A percentile compares a stretch with the other conserved stretches of the same genome.
These are phyloP conservation scores for Paramisgurnus dabryanus DNA, from an alignment of 2,113 vertebrate species.

Conservation along the genomic window DNA sequence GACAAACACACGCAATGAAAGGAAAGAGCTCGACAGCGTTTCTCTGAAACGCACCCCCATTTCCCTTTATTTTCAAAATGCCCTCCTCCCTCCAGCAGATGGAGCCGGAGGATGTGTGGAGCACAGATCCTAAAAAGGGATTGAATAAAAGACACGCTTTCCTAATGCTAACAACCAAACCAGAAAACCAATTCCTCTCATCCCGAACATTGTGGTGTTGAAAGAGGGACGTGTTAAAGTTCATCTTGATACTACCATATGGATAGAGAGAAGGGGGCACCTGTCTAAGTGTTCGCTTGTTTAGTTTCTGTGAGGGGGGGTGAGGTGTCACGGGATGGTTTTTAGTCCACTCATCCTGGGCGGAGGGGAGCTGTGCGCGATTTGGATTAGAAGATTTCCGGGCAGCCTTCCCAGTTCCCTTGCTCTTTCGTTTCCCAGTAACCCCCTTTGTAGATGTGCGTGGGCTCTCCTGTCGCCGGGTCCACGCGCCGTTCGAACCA, in stretches of 20 bases:
- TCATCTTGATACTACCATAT: constrained; percentile 14
- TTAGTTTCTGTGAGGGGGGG: not conserved
- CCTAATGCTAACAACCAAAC: not conserved
- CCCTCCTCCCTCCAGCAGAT: not conserved
- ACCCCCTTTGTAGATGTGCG: constrained; percentile 89
- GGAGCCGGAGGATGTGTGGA: constrained; percentile 1
- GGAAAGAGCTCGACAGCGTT: constrained; percentile 5
- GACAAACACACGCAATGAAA: not conserved
- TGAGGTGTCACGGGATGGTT: not conserved
- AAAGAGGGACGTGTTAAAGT: not conserved
- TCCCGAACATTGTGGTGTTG: not conserved
- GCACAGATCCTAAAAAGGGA: not conserved
- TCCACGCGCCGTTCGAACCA: constrained; percentile 92
- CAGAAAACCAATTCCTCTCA: not conserved
- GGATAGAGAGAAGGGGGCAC: constrained; percentile 17
- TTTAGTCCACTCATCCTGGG: not conserved
- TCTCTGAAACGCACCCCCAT: constrained; percentile 2
- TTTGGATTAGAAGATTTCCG: constrained; percentile 83
- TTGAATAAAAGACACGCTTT: not conserved
- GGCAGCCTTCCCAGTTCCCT: constrained; percentile 84
- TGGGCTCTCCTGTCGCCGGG: constrained; percentile 80
- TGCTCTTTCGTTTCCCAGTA: constrained; percentile 93
- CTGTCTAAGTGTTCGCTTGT: constrained; percentile 5
- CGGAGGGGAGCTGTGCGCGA: constrained; percentile 39
- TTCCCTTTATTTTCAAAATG: not conserved